Conservation (phyloP, 1,140 invertebrate species). For the Cydia amplana region DNA sequence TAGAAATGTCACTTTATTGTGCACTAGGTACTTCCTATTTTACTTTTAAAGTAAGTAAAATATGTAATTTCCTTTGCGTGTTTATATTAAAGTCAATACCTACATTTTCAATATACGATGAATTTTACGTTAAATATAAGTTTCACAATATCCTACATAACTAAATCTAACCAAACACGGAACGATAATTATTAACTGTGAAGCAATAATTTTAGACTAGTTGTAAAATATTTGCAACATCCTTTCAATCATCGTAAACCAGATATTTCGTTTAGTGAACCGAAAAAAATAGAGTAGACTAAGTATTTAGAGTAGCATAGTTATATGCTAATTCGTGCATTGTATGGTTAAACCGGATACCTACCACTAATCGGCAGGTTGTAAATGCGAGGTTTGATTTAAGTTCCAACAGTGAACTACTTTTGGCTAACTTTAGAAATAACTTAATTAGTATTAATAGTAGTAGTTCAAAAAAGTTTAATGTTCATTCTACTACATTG, state of each 20-base stretch:
- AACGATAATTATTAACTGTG: background rate
- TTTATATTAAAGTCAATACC: too few species aligned
- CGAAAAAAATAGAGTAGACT: conserved; percentile 7
- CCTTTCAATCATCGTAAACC: background rate
- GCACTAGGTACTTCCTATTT: too few species aligned
- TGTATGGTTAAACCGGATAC: background rate
- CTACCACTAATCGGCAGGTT: background rate
- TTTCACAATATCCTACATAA: background rate
- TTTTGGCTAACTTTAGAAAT: background rate
- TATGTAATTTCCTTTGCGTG: too few species aligned
- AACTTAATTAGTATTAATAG: background rate
- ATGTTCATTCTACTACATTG: too few species aligned
- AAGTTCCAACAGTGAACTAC: background rate
- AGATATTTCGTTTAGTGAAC: background rate
- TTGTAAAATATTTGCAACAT: background rate
- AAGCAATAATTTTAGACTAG: conserved; percentile 1
- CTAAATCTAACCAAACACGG: background rate
- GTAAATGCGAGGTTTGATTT: background rate
- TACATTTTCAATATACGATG: too few species aligned
- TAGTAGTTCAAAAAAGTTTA: too few species aligned
- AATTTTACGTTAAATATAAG: background rate
- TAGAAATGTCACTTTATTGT: too few species aligned
- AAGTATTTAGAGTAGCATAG: background rate
- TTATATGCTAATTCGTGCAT: conserved; percentile 7
- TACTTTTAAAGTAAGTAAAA: too few species aligned